Conservation (phyloP, 2,888 invertebrate species). For the Nysson spinosus region DNA sequence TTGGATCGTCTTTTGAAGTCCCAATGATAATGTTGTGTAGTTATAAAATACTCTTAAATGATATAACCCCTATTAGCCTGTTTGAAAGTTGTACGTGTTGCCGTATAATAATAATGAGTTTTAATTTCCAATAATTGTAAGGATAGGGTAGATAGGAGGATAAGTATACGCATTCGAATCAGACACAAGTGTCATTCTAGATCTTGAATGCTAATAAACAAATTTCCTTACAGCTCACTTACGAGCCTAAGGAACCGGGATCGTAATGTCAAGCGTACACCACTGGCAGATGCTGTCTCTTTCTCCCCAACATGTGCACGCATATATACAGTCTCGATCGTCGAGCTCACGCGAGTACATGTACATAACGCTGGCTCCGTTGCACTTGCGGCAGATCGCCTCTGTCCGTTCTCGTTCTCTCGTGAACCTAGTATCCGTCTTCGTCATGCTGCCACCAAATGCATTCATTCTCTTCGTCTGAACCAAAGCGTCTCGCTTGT, state of each 20-base stretch:
- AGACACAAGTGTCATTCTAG: slow-evolving; percentile 22
- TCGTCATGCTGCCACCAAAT: slow-evolving; percentile 39
- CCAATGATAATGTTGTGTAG: too few relatives aligned
- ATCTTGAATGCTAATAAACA: slow-evolving; percentile 13
- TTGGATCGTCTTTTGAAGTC: too few relatives aligned
- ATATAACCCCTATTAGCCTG: too few relatives aligned
- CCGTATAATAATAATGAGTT: too few relatives aligned
- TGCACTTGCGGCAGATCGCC: slow-evolving; percentile 20
- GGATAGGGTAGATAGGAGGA: too few relatives aligned
- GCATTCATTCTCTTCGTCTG: slow-evolving; percentile 35
- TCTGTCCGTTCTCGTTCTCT: slow-evolving; percentile 32
- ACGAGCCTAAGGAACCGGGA: slow-evolving; percentile 28
- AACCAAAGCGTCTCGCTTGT: slow-evolving; percentile 35
- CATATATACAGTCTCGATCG: slow-evolving; percentile 34
- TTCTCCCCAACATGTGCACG: slow-evolving; percentile 31
- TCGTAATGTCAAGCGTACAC: slow-evolving; percentile 46
- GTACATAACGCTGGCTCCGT: slow-evolving; percentile 42
- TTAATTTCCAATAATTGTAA: too few relatives aligned
- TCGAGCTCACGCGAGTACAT: slow-evolving; percentile 46
- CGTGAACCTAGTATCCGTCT: slow-evolving; percentile 47
- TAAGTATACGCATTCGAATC: slow-evolving; percentile 16
- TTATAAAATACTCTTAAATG: too few relatives aligned
- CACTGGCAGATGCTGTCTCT: slow-evolving; percentile 39
- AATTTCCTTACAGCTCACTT: slow-evolving; percentile 23
- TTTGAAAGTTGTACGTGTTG: too few relatives aligned